Base-by-base conservation (phyloP, 2,888 invertebrate genomes). In the Congeria kusceri region DNA sequence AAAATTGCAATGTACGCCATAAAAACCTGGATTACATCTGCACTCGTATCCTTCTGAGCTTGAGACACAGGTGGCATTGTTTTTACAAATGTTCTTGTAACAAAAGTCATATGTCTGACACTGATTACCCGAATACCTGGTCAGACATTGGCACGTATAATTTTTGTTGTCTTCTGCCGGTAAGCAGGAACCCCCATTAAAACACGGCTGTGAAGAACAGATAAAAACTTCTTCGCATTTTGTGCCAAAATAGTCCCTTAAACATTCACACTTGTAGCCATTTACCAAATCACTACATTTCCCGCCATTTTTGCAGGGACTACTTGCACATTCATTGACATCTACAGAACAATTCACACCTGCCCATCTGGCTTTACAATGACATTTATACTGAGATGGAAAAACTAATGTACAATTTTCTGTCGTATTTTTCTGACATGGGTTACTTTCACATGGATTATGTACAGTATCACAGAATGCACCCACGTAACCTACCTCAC, bases 31-130 rank as follows among this genome's bases (percentile, higher is more conserved):
- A 0, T 57, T 18, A 71, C 92, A 92, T 0, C 83, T 27, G 79
- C 92, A 92, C 0, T 46, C 70, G 61, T 87, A 91, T 3, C 84
- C 85, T 29, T 83, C 78, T 1, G 78, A 49, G 28, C 73, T 78
- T 11, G 82, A 77, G 13, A 81, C 57, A 74, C 92, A 92, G 1
- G 86, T 80, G 1, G 89, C 88, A 67, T 89, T 86, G 70, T 91
- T 89, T 46, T 81, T 78, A 66, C 92, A 92, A 27, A 68, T 32
- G 69, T 90, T 75, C 3, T 79, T 59, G 46, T 64, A 80, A 70
- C 92, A 92, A 57, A 87, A 85, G 67, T 91, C 80, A 56, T 84
- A 90, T 11, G 67, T 84, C 76, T 91, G 87, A 84, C 92, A 92
- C 67, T 89, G 85, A 7, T 67, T 64, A 2, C 92, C 91, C 0